Evolutionary conservation across 2,113 vertebrate species (phyloP), one percentile per base, ranked within the genome.

Genomic region (Nothocercus julius): DNA sequence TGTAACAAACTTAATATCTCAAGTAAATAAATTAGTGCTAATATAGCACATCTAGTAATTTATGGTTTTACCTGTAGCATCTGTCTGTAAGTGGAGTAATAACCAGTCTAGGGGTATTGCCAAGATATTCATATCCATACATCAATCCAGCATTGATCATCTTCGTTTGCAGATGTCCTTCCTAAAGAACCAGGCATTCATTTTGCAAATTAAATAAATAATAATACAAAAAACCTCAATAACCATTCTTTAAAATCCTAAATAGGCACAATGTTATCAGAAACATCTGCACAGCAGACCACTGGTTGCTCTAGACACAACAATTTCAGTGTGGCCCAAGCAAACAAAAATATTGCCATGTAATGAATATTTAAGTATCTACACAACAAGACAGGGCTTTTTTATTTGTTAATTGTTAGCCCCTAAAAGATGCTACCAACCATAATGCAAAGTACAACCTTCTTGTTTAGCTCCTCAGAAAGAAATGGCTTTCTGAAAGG

Each of bases 101-200:
- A 92, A 99, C 98, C 91, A 99, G 93, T 36, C 98, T 97, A 22
- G 98, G 98, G 7, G 98, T 99, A 94, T 99, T 99, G 51, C 98
- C 98, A 80, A 99, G 98, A 85, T 99, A 99, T 45, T 99, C 98
- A 3, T 99, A 99, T n/a, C 99, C 98, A 67, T 99, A 99, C 18
- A 96, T 97, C 95, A 99, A 97, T 44, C 98, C 98, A n/a, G 99
- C 98, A 85, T 99, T 99, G 91, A 99, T 99, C 99, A 99, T 99
- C 95, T 98, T 99, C 85, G 98, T 99, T 97, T 99, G 97, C 49
- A 99, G 97, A 24, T 98, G 96, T n/a, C 98, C 97, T 47, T 98
- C 98, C 98, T 99, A 93, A 53, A 34, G 61, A 84, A 56, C 9
- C 92, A 68, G 2, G 20, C 51, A 85, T 34, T 44, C 7, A 91